phyloP scores from a whole-genome alignment of 2,888 invertebrate species.

The Lithosia quadra region DNA sequence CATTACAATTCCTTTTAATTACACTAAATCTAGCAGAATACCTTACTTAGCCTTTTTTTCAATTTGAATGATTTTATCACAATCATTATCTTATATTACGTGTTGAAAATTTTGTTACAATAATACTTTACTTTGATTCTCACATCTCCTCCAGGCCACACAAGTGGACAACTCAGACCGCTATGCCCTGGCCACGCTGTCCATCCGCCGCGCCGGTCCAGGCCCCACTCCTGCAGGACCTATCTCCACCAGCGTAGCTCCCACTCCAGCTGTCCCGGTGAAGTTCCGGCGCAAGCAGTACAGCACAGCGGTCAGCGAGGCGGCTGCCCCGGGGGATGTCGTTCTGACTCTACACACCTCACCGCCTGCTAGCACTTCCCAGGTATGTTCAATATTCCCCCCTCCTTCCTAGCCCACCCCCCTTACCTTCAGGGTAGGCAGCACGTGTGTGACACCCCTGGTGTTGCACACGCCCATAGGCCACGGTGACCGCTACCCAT shows the following conservation, averaged over 20 bases:
- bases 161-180: conserved; percentile 95
- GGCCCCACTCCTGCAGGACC: conserved; percentile 68
- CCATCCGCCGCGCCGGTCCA: conserved; percentile 89
- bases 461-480: too few species aligned
- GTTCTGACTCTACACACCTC: conserved; percentile 91
- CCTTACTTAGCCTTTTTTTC: too few species aligned
- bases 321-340: conserved; percentile 90
- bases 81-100: too few species aligned
- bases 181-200: conserved; percentile 94
- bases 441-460: too few species aligned
- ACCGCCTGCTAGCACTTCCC: conserved; percentile 39
- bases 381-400: conserved; percentile 22
- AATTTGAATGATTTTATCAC: too few species aligned
- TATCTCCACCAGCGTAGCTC: conserved; percentile 66
- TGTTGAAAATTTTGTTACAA: too few species aligned
- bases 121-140: too few species aligned
- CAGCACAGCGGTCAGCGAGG: conserved; percentile 91
- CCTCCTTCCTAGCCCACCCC: too few species aligned
- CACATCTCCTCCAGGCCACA: conserved; percentile 87
- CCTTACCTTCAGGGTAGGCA: too few species aligned
- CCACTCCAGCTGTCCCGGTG: conserved; percentile 65
- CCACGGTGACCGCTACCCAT: too few species aligned
- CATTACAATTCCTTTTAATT: too few species aligned
- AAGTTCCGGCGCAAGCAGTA: conserved; percentile 91
- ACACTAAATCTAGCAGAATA: too few species aligned